Base-by-base conservation (phyloP, 92 coral and sea anemone genomes). In the Nematostella vectensis region DNA sequence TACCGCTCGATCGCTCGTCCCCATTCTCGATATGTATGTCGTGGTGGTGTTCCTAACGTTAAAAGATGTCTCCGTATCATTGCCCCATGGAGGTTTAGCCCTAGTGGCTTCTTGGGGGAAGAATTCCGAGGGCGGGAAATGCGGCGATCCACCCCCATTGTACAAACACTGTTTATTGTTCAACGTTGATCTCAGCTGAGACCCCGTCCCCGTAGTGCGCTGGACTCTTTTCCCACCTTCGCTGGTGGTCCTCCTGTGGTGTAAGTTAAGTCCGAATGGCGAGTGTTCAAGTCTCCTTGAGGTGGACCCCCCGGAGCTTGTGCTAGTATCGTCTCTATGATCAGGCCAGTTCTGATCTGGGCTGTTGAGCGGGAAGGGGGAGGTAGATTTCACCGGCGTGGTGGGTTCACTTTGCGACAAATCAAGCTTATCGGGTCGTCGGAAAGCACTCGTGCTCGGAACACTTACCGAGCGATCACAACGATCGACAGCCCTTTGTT, bases 101-200 rank as follows among this genome's bases (percentile, higher is more conserved):
- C 79, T 83, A 26, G 72, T 66, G 15, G 95, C 95, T 52, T 85
- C 95, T 29, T 81, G 95, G 3, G 95, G 95, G 50, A 85, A 85
- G 37, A 85, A 67, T 54, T 71, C 95, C 15, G 95, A 85, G 12
- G 65, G 88, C 11, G 95, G 74, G 67, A 85, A 71, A 56, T 65
- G 78, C 8, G 81, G 51, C 15, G 85, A 47, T 22, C 50, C 74
- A 12, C 65, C 61, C 40, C 76, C 79, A 25, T 80, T 61, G 52
- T 50, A 65, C 29, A 76, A 11, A 6, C 63, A 70, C 29, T 88
- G 81, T 55, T 70, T 68, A 37, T 69, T 67, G 54, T 31, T 76
- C 28, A 48, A 56, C 4, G 83, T 43, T 0, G 70, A 52, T 11
- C 78, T 68, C 3, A 65, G 65, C 54, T 80, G 83, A 0, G 80